A percentile compares a stretch with the other conserved stretches of the same genome.
phyloP scores from a whole-genome alignment of 2,888 invertebrate genomes.

The Acronicta leporina region DNA sequence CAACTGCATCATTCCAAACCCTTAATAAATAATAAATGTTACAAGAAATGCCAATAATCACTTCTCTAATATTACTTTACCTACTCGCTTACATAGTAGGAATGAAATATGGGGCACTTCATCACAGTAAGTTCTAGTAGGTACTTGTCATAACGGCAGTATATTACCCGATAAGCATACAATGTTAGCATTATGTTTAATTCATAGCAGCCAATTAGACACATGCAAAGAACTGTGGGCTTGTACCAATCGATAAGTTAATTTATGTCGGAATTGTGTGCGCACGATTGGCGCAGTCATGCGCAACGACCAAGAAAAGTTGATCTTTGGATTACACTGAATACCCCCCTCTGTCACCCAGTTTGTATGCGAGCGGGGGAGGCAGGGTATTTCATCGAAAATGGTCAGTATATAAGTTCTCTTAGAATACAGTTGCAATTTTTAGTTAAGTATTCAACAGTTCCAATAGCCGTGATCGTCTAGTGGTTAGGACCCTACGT shows the following conservation, averaged over 20 bases:
- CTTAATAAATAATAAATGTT: too few species aligned
- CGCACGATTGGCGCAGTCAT: conserved; percentile 45
- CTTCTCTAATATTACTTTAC: too few species aligned
- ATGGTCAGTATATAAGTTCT: conserved; percentile 4
- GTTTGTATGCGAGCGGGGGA: conserved; percentile 7
- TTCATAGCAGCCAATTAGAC: conserved; percentile 48
- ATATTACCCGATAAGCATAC: conserved; percentile 26
- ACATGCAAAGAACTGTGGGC: conserved; percentile 43
- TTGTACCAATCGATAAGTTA: conserved; percentile 53
- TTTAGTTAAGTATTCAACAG: conserved; percentile 68
- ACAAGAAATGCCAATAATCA: too few species aligned
- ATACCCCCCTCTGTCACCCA: conserved; percentile 9
- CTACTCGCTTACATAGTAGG: too few species aligned
- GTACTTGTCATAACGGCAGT: conserved; percentile 33
- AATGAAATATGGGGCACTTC: conserved; percentile 20
- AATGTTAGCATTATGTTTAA: conserved; percentile 44
- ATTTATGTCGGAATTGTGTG: conserved; percentile 60
- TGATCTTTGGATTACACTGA: conserved; percentile 3
- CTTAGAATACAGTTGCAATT: conserved; percentile 19
- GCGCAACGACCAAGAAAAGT: conserved; percentile 48
- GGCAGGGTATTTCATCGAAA: conserved; percentile 14
- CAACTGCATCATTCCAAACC: too few species aligned
- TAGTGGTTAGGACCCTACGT: conserved; percentile 92
- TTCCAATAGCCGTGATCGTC: conserved; percentile 90
- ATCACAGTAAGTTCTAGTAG: conserved; percentile 14